phyloP scores from a whole-genome alignment of 2,888 invertebrate genomes.

The Liodrosophila aerea region DNA sequence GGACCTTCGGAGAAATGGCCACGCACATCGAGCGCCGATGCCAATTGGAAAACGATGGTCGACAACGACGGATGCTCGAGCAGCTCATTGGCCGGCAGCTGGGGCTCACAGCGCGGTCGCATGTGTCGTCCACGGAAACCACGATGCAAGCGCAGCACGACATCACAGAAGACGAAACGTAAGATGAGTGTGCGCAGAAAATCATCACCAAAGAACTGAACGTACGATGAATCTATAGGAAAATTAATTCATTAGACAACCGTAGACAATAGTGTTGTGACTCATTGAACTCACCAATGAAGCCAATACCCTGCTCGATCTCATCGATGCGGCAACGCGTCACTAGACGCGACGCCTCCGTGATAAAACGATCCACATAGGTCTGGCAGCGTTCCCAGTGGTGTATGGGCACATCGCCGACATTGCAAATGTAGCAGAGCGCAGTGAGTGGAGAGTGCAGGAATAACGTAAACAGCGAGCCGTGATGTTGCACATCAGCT shows the following conservation, averaged over 20 bases:
- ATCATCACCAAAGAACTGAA: constrained; percentile 97
- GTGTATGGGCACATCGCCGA: constrained; percentile 91
- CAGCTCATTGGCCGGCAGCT: constrained; percentile 92
- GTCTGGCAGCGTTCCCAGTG: constrained; percentile 96
- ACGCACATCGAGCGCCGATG: constrained; percentile 91
- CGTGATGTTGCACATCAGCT: constrained; percentile 92
- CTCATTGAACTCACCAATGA: constrained; percentile 76
- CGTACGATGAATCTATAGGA: constrained; percentile 85
- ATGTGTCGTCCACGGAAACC: constrained; percentile 92
- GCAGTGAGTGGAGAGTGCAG: constrained; percentile 96
- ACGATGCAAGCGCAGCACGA: constrained; percentile 93
- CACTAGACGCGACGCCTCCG: constrained; percentile 92
- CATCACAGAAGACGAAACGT: constrained; percentile 96
- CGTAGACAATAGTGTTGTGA: neutral
- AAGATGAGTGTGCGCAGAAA: constrained; percentile 94
- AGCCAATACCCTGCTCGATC: constrained; percentile 83
- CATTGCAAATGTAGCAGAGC: constrained; percentile 94
- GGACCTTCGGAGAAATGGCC: constrained; percentile 82
- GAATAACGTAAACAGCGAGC: constrained; percentile 96
- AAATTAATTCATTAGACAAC: neutral
- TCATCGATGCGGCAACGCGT: constrained; percentile 91
- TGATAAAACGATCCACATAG: constrained; percentile 93
- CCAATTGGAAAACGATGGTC: constrained; percentile 91
- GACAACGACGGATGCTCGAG: constrained; percentile 92
- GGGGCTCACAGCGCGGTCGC: constrained; percentile 92